Conservation (phyloP, 2,113 vertebrate species). For the Centropristis striata region DNA sequence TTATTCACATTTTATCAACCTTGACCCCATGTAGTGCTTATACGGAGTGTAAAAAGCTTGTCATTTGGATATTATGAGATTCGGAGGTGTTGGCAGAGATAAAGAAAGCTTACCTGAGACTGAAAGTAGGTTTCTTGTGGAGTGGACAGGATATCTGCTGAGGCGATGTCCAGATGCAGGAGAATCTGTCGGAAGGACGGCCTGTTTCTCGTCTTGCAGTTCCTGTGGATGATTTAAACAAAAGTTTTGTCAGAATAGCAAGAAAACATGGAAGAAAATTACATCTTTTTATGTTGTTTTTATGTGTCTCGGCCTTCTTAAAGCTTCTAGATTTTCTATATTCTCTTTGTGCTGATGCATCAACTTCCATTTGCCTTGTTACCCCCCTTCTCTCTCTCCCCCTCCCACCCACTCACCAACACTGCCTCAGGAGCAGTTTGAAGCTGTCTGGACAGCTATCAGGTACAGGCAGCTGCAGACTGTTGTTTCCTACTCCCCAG, state of each 20-base stretch:
- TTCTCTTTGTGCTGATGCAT: not conserved
- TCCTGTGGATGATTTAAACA: constrained; percentile 84
- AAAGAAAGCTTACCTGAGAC: constrained; percentile 87
- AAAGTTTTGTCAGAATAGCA: constrained; percentile 9
- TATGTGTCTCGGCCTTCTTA: not conserved
- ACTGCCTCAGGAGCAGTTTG: constrained; percentile 96
- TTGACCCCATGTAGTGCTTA: too few relatives aligned
- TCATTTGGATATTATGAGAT: not conserved
- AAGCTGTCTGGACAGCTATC: constrained; percentile 97
- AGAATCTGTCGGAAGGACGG: constrained; percentile 98
- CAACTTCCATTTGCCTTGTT: not conserved
- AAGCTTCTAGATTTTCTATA: not conserved
- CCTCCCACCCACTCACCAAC: constrained; percentile 89
- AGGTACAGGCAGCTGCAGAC: constrained; percentile 96
- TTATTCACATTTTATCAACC: too few relatives aligned
- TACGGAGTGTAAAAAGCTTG: too few relatives aligned
- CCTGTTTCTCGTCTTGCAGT: constrained; percentile 95
- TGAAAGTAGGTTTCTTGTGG: constrained; percentile 98
- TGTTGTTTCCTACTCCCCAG: constrained; percentile 99
- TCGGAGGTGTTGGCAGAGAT: not conserved
- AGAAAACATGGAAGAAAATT: not conserved
- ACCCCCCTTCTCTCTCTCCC: not conserved
- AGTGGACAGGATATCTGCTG: constrained; percentile 95
- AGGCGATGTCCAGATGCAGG: constrained; percentile 96
- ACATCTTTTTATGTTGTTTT: not conserved